phyloP scores from a whole-genome alignment of 2,113 vertebrate genomes.

The Myiopsitta monachus region DNA sequence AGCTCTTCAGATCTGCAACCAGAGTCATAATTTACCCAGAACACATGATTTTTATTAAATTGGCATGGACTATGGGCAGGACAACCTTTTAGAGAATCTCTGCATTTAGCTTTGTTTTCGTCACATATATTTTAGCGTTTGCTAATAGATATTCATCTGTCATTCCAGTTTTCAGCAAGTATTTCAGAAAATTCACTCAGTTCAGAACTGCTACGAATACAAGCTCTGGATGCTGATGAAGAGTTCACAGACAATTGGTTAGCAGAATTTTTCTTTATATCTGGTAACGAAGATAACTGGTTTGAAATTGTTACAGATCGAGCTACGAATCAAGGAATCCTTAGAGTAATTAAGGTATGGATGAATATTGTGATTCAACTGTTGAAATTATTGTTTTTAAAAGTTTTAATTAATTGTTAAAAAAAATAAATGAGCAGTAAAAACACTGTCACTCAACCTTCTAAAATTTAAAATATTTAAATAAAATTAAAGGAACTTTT shows the following conservation, averaged over 20 bases:
- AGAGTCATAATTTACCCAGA: background rate
- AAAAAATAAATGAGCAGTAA: background rate
- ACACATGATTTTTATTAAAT: background rate
- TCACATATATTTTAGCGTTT: background rate
- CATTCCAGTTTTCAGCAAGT: conserved; percentile 81
- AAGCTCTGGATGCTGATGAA: conserved; percentile 82
- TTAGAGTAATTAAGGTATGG: conserved; percentile 83
- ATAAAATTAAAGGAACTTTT: background rate
- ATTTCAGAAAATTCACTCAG: conserved; percentile 84
- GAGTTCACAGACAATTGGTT: conserved; percentile 83
- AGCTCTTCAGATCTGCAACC: background rate
- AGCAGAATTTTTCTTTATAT: conserved; percentile 80
- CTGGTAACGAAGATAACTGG: conserved; percentile 87
- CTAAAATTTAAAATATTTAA: background rate
- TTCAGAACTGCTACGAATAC: conserved; percentile 85
- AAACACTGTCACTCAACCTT: background rate
- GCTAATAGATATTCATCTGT: conserved; percentile 28
- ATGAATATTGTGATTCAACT: background rate
- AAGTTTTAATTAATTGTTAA: background rate
- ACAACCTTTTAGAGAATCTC: background rate
- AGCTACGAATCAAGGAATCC: conserved; percentile 86
- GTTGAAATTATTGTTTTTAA: background rate
- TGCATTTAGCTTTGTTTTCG: background rate
- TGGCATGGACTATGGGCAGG: background rate
- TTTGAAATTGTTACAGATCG: conserved; percentile 87